phyloP scores from a whole-genome alignment of 2,888 invertebrate species.

The Troglohyphantes excavatus region DNA sequence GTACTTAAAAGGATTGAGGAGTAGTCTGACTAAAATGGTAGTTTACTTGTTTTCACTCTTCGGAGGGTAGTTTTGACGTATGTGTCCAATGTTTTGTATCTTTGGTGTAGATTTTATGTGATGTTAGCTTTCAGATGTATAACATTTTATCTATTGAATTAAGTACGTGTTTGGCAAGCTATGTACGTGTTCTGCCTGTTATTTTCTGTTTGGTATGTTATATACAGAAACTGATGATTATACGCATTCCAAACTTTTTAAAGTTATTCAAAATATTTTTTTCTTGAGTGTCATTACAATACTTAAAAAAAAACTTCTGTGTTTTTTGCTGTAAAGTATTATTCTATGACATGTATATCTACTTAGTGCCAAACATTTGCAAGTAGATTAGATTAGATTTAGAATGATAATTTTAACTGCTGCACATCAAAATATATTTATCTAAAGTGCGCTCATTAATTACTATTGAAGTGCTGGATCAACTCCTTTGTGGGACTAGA shows the following conservation, averaged over 20 bases:
- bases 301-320: constrained; percentile 12
- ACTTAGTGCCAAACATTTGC: constrained; percentile 64
- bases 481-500: no score
- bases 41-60: constrained; percentile 12
- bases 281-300: not conserved
- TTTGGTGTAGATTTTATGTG: constrained; percentile 61
- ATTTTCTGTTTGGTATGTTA: constrained; percentile 21
- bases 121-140: constrained; percentile 34
- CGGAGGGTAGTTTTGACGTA: constrained; percentile 8
- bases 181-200: not conserved
- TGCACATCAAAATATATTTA: constrained; percentile 25
- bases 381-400: constrained; percentile 41
- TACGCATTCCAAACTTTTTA: not conserved
- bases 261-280: not conserved
- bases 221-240: not conserved
- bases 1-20: constrained; percentile 21
- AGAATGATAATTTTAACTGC: constrained; percentile 22
- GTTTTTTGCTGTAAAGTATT: not conserved
- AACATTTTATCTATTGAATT: constrained; percentile 34
- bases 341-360: constrained; percentile 10
- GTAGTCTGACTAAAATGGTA: constrained; percentile 23
- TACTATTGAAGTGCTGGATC: no score
- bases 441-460: no score
- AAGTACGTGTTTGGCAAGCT: constrained; percentile 20
- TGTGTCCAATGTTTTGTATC: constrained; percentile 47